A percentile compares a stretch with the other conserved stretches of the same genome.
Evolutionary conservation across 2,888 invertebrate species (phyloP).

Genomic region (Apamea sordens): DNA sequence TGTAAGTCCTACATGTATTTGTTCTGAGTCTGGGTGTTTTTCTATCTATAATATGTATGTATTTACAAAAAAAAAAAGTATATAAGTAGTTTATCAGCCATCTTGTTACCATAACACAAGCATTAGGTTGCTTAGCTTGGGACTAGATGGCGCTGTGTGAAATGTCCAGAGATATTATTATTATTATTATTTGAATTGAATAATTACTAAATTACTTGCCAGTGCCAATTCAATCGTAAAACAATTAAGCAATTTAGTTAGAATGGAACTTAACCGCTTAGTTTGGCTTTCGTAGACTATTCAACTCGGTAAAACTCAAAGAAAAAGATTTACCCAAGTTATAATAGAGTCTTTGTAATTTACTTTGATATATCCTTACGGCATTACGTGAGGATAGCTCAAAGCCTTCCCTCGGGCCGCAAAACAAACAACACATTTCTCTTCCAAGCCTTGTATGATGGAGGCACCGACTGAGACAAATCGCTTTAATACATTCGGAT

Average conservation of each 20-base stretch:
- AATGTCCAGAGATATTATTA: too few relatives aligned
- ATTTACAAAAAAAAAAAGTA: too few relatives aligned
- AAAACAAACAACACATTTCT: conserved; percentile 75
- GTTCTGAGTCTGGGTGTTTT: too few relatives aligned
- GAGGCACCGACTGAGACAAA: conserved; percentile 79
- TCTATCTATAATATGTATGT: too few relatives aligned
- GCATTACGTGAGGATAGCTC: conserved; percentile 56
- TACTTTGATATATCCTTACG: conserved; percentile 53
- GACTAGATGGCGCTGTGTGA: too few relatives aligned
- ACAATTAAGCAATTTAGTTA: not conserved
- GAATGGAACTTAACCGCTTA: not conserved
- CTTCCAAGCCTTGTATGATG: conserved; percentile 66
- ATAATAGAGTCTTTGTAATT: conserved; percentile 49
- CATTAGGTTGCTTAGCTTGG: too few relatives aligned
- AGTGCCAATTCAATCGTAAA: not conserved
- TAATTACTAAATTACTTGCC: not conserved
- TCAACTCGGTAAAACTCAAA: conserved; percentile 7
- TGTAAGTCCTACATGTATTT: too few relatives aligned
- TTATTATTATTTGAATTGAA: not conserved
- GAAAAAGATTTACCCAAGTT: conserved; percentile 33
- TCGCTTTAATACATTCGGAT: conserved; percentile 75
- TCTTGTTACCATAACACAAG: too few relatives aligned
- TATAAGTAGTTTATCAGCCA: too few relatives aligned
- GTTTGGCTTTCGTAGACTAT: not conserved
- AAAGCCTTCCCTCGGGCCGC: conserved; percentile 66